phyloP scores from a whole-genome alignment of 2,113 vertebrate species.

The Clinocottus analis region DNA sequence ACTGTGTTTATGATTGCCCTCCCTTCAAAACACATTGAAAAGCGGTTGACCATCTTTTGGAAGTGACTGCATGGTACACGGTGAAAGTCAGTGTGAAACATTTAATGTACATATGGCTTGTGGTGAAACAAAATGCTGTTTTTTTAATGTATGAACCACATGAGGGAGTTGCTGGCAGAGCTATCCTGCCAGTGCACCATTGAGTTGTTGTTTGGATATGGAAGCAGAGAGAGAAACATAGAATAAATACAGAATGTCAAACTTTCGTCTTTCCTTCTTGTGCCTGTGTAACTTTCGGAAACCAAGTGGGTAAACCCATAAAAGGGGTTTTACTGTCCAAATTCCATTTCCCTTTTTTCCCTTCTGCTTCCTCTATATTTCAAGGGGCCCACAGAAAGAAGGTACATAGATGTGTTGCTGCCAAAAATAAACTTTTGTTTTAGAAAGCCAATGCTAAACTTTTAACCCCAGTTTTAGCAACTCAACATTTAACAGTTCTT shows the following conservation, averaged over 20 bases:
- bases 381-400: not conserved
- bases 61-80: not conserved
- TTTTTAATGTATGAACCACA: slow-evolving; percentile 10
- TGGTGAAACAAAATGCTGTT: slow-evolving; percentile 13
- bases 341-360: slow-evolving; percentile 17
- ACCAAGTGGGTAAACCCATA: not conserved
- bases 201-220: not conserved
- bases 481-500: not conserved
- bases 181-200: not conserved
- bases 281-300: not conserved
- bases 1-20: not conserved
- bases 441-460: not conserved
- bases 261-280: not conserved
- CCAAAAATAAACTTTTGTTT: not conserved
- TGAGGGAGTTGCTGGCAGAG: not conserved
- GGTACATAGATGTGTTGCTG: not conserved
- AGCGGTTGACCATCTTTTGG: not conserved
- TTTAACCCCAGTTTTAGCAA: not conserved
- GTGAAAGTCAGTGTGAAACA: slow-evolving; percentile 3
- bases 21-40: slow-evolving; percentile 5
- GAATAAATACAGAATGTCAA: slow-evolving; percentile 1
- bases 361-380: not conserved
- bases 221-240: not conserved
- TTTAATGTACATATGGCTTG: not conserved
- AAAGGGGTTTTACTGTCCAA: not conserved